Percentiles rank a stretch among this genome's conserved stretches.
Conservation (phyloP, 2,113 vertebrate species). For the cat (Felis catus) region DNA sequence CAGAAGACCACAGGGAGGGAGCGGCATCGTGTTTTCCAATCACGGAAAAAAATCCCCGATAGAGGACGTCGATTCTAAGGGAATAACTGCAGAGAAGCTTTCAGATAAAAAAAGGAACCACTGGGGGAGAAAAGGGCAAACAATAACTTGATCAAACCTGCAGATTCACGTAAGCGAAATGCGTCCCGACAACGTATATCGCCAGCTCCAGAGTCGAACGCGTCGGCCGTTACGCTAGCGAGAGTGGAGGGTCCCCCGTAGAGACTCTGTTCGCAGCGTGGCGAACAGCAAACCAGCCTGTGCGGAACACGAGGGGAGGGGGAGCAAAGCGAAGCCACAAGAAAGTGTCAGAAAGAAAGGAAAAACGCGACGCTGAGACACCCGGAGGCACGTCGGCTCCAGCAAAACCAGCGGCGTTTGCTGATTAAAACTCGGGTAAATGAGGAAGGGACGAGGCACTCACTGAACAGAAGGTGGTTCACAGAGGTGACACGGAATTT, state of each 20-base stretch:
- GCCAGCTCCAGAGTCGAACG: rapidly evolving
- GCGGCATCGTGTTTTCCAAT: rapidly evolving
- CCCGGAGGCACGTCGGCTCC: rapidly evolving
- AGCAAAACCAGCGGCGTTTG: rapidly evolving
- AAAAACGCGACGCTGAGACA: rapidly evolving
- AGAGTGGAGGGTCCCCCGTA: rapidly evolving
- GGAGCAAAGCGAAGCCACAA: rapidly evolving
- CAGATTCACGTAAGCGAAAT: rapidly evolving
- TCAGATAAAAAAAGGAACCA: too few relatives aligned
- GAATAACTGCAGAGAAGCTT: rapidly evolving
- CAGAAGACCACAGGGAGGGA: rapidly evolving
- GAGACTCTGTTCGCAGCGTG: rapidly evolving
- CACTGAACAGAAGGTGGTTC: rapidly evolving
- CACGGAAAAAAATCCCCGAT: background rate
- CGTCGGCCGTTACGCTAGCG: rapidly evolving
- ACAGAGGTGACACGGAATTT: rapidly evolving
- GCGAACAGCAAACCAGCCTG: background rate
- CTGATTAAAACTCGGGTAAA: rapidly evolving
- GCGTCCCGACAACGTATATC: rapidly evolving
- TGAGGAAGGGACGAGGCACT: rapidly evolving
- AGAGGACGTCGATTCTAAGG: rapidly evolving
- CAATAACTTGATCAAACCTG: background rate
- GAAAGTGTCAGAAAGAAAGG: rapidly evolving
- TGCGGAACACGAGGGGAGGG: rapidly evolving
- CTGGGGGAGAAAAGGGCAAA: rapidly evolving